Evolutionary conservation across 2,888 invertebrate genomes (phyloP), one percentile per base, ranked within the genome.

Genomic region (Lapara coniferarum): DNA sequence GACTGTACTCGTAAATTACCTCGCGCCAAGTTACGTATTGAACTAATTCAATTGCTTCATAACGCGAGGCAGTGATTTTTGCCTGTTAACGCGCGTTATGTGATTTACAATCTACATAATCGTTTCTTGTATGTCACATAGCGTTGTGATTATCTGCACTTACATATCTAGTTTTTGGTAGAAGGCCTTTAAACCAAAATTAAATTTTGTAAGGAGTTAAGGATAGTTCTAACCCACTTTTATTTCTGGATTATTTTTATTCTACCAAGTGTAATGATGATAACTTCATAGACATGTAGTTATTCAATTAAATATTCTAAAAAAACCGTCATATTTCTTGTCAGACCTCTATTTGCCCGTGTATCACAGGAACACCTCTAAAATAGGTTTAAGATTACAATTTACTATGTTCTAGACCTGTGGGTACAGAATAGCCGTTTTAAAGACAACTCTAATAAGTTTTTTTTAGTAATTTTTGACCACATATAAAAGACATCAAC

Each of bases 51-150:
- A 58, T 58, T 56, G 67, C 67, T 16, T 46, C 67, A 56, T 67
- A 44, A 25, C 46, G 67, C 46, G 56, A 44, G 67, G 44, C 67
- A 56, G 19, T 56, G 55, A 56, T 67, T 56, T 67, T 67, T 67
- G 56, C 56, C 19, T 55, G 56, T 67, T 67, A 67, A 25, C 46
- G 14, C 13, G 8, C 25, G 67, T 67, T 55, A 67, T 56, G 44
- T 56, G 56, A 56, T 46, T 56, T 67, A 56, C 25, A 46, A 46
- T 14, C 44, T 19, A 13, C 49, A 63, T 63, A 63, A 49, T 49
- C 16, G 19, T 46, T 63, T 63, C 49, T 63, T 46, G 59, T 63
- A 14, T 19, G 49, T 49, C 19, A 49, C 63, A 63, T 13, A 19
- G 19, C 63, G 6, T 10, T 25, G 13, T 13, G 12, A 19, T 46